A percentile compares a stretch with the other conserved stretches of the same genome.
These are phyloP conservation scores for Trichomalopsis sarcophagae DNA, from an alignment of 1,140 invertebrate genomes.

Conservation along the genomic window DNA sequence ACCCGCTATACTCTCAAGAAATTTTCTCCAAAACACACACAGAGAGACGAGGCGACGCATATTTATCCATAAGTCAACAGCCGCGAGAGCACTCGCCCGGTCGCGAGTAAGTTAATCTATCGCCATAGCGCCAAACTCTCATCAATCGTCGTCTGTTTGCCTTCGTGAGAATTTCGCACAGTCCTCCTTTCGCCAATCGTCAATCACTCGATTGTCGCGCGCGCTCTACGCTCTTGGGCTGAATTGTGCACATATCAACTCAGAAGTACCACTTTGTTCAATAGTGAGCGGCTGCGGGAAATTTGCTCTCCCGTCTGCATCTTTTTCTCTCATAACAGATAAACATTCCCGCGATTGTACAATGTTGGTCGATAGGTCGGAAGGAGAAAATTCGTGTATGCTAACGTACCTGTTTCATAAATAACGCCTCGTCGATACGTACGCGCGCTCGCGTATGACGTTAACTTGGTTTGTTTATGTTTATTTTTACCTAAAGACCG, in stretches of 20 bases:
- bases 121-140: background rate
- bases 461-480: background rate
- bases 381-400: background rate
- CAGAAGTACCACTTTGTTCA: background rate
- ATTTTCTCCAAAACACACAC: background rate
- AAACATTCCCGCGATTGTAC: background rate
- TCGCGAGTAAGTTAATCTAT: conserved; percentile 32
- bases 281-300: background rate
- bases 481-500: background rate
- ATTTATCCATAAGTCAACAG: background rate
- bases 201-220: conserved; percentile 20
- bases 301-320: background rate
- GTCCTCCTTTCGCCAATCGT: conserved; percentile 6
- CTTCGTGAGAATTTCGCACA: background rate
- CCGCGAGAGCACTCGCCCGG: background rate
- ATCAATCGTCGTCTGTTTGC: conserved; percentile 31
- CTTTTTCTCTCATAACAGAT: background rate
- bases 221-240: background rate
- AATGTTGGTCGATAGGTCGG: background rate
- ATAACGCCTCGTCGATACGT: background rate
- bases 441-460: no score
- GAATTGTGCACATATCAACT: background rate
- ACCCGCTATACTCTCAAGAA: background rate
- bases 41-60: background rate
- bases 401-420: background rate